Evolutionary conservation across 2,113 vertebrate species (phyloP).

Genomic region (Thermophis baileyi): DNA sequence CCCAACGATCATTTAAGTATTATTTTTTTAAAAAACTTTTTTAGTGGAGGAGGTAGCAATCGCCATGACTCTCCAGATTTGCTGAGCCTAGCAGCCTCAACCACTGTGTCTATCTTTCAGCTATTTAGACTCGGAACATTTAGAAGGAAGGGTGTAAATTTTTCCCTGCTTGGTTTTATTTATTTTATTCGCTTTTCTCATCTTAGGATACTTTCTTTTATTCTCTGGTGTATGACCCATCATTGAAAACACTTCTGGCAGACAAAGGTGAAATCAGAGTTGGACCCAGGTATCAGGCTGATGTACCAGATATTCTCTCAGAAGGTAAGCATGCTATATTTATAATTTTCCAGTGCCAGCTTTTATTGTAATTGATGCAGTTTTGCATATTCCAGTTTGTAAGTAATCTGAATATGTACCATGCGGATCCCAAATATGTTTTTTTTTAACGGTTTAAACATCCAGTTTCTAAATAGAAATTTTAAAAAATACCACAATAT

Average conservation of each 20-base stretch:
- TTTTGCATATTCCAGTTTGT: background rate
- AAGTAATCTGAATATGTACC: background rate
- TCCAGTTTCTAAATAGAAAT: background rate
- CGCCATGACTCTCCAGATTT: background rate
- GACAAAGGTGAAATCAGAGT: slow-evolving; percentile 98
- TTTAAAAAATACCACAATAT: background rate
- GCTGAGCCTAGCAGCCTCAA: background rate
- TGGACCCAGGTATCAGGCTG: slow-evolving; percentile 95
- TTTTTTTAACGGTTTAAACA: background rate
- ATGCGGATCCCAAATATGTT: background rate
- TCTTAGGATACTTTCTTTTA: slow-evolving; percentile 95
- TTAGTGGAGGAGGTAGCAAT: background rate
- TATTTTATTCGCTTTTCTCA: slow-evolving; percentile 21
- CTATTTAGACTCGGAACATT: background rate
- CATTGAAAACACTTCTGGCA: slow-evolving; percentile 92
- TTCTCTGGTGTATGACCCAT: slow-evolving; percentile 95
- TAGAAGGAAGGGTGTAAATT: background rate
- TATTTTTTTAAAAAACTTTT: background rate
- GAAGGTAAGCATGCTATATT: slow-evolving; percentile 77
- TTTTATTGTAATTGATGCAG: background rate
- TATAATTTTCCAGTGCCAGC: background rate
- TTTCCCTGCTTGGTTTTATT: background rate
- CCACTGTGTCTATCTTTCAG: background rate
- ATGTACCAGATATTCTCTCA: slow-evolving; percentile 93
- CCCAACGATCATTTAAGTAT: background rate